Evolutionary conservation across 2,113 vertebrate genomes (phyloP), one percentile per base, ranked within the genome.

Genomic region (Platycercus adscitus): DNA sequence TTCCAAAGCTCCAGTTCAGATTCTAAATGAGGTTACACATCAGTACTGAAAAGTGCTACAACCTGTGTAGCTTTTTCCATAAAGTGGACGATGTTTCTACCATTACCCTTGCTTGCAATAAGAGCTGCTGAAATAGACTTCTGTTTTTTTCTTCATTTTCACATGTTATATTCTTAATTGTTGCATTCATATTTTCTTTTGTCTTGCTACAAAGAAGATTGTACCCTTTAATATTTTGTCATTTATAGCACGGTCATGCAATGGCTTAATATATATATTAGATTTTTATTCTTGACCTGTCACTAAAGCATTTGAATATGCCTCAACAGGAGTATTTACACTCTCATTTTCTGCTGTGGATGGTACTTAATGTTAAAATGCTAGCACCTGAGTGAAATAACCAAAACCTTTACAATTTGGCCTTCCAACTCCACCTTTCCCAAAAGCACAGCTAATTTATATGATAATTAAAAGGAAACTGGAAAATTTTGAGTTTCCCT

Each of bases 381-480:
- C 83, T 86, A 86, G 65, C 53, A 81, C 37, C 44, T 3, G 2
- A 65, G 8, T n/a, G 49, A 80, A 93, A 89, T 52, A 91, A 86
- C 66, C 35, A 82, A 88, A 93, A 87, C 35, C 50, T 93, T 93
- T 82, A 85, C 24, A n/a, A 64, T 77, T 69, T 93, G 61, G 77
- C 18, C 70, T 39, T 64, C 61, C 26, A 81, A 25, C 6, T 61
- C 41, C 58, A 77, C 28, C n/a, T 37, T 69, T 76, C 82, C 50
- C 47, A 83, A 76, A 89, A 86, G 50, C 35, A 56, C 7, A 90
- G 33, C 16, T 94, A 85, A 77, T 94, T 89, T 95, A 86, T 81
- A 73, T 80, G 68, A 87, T 66, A 93, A 91, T 88, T 89, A 70
- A 88, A 86, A 94, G 28, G 60, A 96, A 93, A 97, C 17, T 56